Base-by-base conservation (phyloP, 2,797 vertebrate species). In the Lagorchestes hirsutus region DNA sequence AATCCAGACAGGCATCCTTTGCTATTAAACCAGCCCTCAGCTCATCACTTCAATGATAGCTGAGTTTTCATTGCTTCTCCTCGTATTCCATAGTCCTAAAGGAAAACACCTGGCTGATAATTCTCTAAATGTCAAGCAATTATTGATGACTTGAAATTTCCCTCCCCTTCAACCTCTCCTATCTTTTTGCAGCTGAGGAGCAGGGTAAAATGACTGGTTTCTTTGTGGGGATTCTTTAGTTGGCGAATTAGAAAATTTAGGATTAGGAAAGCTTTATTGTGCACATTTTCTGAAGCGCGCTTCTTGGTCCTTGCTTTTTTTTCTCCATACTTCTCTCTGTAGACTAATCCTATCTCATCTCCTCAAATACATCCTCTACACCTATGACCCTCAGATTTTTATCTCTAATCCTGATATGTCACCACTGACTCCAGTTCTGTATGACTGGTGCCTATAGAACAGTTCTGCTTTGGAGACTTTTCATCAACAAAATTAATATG, bases 51-150 rank as follows among this genome's bases (percentile, higher is more conserved):
- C 74, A 92, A 67, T 90, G 95, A 96, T 90, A 96, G 96, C 94
- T 96, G 92, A 92, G 94, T 94, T 97, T 97, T 97, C 95, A 97
- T 98, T 97, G 97, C 96, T 97, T 97, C 97, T 90, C 93, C 56
- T 91, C 93, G 91, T 96, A 94, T 94, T 97, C 97, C 95, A 55
- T 93, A 95, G 97, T 96, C 97, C 92, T 94, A 57, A 97, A 94
- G 96, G 96, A 97, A 97, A 97, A 94, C 90, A 95, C 97, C 92
- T 92, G 96, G 96, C 13, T 93, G 95, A 95, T 90, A 94, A 97
- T 96, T 98, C 96, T 97, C 91, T 96, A 97, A 97, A 28, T 95
- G 93, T 96, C 91, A 97, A 95, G 95, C 95, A 97, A 97, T 97
- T 96, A 93, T 93, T 96, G 95, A 97, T 97, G 96, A 96, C 97